Evolutionary conservation across 2,888 invertebrate species (phyloP).

Genomic region (Acronicta aceris): DNA sequence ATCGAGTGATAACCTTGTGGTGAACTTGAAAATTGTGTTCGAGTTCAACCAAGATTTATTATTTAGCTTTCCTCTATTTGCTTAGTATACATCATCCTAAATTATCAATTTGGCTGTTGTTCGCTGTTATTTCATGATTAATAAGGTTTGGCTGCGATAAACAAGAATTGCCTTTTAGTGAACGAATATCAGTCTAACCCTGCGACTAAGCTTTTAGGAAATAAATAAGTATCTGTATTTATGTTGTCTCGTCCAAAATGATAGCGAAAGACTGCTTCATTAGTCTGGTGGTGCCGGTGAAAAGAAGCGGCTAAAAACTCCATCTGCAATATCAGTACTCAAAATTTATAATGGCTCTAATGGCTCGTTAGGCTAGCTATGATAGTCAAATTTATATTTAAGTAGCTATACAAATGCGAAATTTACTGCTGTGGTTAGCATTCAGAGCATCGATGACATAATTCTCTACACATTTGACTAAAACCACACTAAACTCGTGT

Average conservation of each 20-base stretch:
- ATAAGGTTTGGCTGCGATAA: slow-evolving; percentile 25
- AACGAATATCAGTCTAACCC: slow-evolving; percentile 6
- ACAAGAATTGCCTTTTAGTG: slow-evolving; percentile 38
- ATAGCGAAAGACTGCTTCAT: too few species aligned
- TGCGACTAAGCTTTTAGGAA: background rate
- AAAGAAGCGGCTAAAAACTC: too few species aligned
- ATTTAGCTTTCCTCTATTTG: slow-evolving; percentile 51
- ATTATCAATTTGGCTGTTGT: slow-evolving; percentile 46
- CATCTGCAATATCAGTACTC: too few species aligned
- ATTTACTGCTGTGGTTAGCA: slow-evolving; percentile 38
- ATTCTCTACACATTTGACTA: slow-evolving; percentile 20
- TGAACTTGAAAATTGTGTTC: slow-evolving; percentile 78
- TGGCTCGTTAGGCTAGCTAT: too few species aligned
- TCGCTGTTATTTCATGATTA: slow-evolving; percentile 45
- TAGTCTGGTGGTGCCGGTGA: too few species aligned
- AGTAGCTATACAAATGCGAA: background rate
- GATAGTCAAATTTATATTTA: too few species aligned
- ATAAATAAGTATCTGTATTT: background rate
- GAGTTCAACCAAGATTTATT: slow-evolving; percentile 73
- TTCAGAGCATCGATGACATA: slow-evolving; percentile 14
- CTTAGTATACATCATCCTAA: slow-evolving; percentile 33
- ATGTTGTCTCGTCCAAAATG: too few species aligned
- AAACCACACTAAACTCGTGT: background rate
- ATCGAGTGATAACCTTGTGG: slow-evolving; percentile 76
- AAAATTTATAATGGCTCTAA: too few species aligned